These are phyloP conservation scores for Capreolus pygargus DNA, from an alignment of 2,113 vertebrate species.

Conservation along the genomic window DNA sequence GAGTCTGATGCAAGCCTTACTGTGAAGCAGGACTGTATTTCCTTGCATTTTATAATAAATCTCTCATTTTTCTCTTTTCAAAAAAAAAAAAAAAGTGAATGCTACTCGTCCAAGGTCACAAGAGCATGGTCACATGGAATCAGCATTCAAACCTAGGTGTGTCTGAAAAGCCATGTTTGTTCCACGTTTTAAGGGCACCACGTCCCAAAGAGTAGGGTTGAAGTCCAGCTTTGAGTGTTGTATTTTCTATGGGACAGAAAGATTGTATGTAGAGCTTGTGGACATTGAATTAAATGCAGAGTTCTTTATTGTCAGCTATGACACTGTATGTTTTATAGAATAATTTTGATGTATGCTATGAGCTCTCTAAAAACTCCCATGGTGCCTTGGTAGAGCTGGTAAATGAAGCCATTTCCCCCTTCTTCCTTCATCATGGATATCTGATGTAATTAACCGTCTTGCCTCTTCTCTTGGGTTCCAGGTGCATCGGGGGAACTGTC, in stretches of 20 bases:
- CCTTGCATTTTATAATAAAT: neutral
- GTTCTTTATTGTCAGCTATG: neutral
- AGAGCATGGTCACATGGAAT: neutral
- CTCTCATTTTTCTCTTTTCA: neutral
- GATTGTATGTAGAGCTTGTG: neutral
- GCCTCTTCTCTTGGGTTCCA: constrained; percentile 24
- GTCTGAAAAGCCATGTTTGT: constrained; percentile 8
- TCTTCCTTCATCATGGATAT: neutral
- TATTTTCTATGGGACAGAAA: constrained; percentile 1
- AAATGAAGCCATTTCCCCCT: neutral
- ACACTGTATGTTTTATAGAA: neutral
- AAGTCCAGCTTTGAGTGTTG: neutral
- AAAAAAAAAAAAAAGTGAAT: neutral
- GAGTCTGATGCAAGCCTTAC: neutral
- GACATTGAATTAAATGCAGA: neutral
- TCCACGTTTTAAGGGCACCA: neutral
- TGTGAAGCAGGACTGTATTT: neutral
- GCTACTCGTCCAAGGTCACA: neutral
- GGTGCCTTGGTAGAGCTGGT: neutral
- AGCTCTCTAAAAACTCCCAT: neutral
- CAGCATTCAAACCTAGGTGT: neutral
- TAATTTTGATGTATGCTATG: constrained; percentile 2
- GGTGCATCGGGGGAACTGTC: constrained; percentile 49
- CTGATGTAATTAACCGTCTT: neutral
- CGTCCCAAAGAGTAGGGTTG: neutral